Evolutionary conservation across 2,888 invertebrate species (phyloP).

Genomic region (Thecocarcelia acutangulata): DNA sequence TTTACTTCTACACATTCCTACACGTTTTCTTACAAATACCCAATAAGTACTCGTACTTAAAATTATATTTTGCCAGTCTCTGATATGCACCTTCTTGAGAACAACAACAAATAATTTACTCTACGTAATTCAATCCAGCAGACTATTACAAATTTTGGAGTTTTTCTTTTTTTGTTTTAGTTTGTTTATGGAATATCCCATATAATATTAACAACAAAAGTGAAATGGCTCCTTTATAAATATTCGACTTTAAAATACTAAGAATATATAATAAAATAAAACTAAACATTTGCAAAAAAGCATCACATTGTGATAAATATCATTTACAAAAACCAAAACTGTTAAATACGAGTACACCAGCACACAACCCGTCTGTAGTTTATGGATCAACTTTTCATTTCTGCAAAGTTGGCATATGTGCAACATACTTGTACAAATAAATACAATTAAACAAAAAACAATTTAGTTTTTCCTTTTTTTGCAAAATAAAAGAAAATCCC

Average conservation of each 20-base stretch:
- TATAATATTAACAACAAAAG: constrained; percentile 52
- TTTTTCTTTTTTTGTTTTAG: no score
- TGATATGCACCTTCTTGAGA: no score
- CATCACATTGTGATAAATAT: constrained; percentile 54
- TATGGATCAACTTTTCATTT: constrained; percentile 64
- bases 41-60: no score
- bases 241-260: constrained; percentile 22
- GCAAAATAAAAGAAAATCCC: constrained; percentile 24
- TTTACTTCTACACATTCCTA: no score
- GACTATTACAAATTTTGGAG: no score
- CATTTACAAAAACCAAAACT: constrained; percentile 29
- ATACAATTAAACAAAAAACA: constrained; percentile 45
- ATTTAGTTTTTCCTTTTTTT: constrained; percentile 25
- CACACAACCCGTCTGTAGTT: constrained; percentile 30
- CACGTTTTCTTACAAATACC: no score
- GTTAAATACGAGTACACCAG: constrained; percentile 5
- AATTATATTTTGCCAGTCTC: no score
- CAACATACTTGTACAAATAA: constrained; percentile 23
- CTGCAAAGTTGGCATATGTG: constrained; percentile 10
- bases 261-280: constrained; percentile 49
- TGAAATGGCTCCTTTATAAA: constrained; percentile 53
- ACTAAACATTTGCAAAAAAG: constrained; percentile 16
- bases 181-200: constrained; percentile 14
- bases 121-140: no score
- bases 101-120: no score